Base-by-base conservation (phyloP, 2,888 invertebrate genomes). In the Dendrolimus houi region DNA sequence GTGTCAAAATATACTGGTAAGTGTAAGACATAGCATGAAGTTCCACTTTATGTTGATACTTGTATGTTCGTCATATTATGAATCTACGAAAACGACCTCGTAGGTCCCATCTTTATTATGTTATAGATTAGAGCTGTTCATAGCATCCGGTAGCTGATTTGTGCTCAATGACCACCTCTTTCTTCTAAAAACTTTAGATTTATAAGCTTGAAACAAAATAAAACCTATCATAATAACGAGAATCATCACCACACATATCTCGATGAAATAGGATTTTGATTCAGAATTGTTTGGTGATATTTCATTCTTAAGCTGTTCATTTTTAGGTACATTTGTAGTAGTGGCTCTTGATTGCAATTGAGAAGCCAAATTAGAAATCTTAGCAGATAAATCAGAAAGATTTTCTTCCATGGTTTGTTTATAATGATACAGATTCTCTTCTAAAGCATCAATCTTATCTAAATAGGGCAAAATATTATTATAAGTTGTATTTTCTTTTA, bases 41-140 rank as follows among this genome's bases (percentile, higher is more conserved):
- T 14, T 14, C 14, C 14, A 14, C 14, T 14, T 14, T 14, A 29
- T 6, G 6, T 29, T 3, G 29, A 29, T 3, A 29, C 3, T 29
- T 29, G 29, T 29, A 29, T 6, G 29, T 29, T 29, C 29, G 29
- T 29, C 29, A 29, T 29, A 17, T 17, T 17, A 29, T 29, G 29
- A 29, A 29, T 29, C 29, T 29, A 6, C 29, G 6, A 29, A 29
- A 29, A 29, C 29, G 29, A 29, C 3, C 6, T 29, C 29, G 3
- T 29, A 14, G 14, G 14, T 14, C 14, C 14, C n/a, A n/a, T 17
- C 17, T 17, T 17, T 17, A 17, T 17, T 17, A 3, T 17, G 3
- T 65, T 68, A 79, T 56, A 79, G 63, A 56, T 64, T 60, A 1
- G 77, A 78, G 57, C 67, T 70, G 42, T 77, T 78, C 68, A 78